A percentile compares a stretch with the other conserved stretches of the same genome.
Conservation (phyloP, 2,888 invertebrate species). For the Nomada hirtipes region DNA sequence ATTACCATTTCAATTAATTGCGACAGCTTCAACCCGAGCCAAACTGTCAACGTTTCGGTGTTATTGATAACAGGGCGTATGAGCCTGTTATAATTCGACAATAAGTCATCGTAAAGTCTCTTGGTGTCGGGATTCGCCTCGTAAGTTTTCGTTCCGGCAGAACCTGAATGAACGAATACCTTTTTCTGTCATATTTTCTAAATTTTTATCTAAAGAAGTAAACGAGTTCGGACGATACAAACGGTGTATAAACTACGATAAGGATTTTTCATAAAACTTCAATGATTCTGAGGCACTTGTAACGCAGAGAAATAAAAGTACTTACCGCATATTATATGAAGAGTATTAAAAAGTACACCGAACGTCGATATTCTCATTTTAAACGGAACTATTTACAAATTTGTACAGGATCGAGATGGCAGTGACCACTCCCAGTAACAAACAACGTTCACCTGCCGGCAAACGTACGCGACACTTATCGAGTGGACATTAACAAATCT, state of each 20-base stretch:
- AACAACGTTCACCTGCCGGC: slow-evolving; percentile 35
- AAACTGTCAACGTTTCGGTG: slow-evolving; percentile 95
- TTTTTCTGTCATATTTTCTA: slow-evolving; percentile 1
- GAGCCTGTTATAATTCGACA: slow-evolving; percentile 97
- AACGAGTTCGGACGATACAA: background rate
- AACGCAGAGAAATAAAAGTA: background rate
- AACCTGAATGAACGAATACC: slow-evolving; percentile 68
- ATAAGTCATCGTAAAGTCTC: slow-evolving; percentile 96
- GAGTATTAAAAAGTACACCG: slow-evolving; percentile 51
- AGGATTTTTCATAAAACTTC: background rate
- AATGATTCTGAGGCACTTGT: background rate
- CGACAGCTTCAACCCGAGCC: slow-evolving; percentile 94
- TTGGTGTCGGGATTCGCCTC: slow-evolving; percentile 98
- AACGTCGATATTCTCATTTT: slow-evolving; percentile 59
- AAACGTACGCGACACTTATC: slow-evolving; percentile 29
- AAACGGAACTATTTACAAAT: slow-evolving; percentile 61
- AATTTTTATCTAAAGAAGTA: background rate
- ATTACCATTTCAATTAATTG: slow-evolving; percentile 94
- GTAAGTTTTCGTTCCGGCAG: slow-evolving; percentile 76
- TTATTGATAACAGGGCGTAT: slow-evolving; percentile 97
- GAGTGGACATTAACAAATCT: slow-evolving; percentile 20
- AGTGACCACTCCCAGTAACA: slow-evolving; percentile 55
- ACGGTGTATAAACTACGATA: background rate
- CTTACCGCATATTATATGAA: slow-evolving; percentile 65
- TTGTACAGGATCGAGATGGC: slow-evolving; percentile 30